phyloP scores from a whole-genome alignment of 1,140 invertebrate genomes.

The Drosophila busckii region DNA sequence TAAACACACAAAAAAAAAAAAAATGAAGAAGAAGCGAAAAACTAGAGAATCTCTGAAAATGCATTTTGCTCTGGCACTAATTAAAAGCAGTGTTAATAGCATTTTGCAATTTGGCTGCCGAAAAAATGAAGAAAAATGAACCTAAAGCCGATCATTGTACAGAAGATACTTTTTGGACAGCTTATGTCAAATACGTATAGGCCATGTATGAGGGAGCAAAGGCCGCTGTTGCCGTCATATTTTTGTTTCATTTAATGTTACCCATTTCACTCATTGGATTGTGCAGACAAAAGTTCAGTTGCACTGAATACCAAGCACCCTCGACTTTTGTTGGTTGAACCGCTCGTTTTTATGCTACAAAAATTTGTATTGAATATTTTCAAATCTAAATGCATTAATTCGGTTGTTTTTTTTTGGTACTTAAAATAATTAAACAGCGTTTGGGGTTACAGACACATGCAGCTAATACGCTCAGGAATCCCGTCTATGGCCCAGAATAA shows the following conservation, averaged over 20 bases:
- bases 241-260: slow-evolving; percentile 68
- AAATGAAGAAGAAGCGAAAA: background rate
- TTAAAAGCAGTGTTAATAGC: slow-evolving; percentile 64
- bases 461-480: background rate
- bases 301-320: background rate
- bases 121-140: too few species aligned
- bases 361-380: slow-evolving; percentile 78
- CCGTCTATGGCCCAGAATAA: slow-evolving; percentile 2
- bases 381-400: slow-evolving; percentile 72
- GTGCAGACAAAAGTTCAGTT: slow-evolving; percentile 21
- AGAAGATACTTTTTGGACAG: background rate
- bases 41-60: slow-evolving; percentile 60
- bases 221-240: slow-evolving; percentile 4
- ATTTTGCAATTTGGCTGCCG: slow-evolving; percentile 46
- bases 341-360: slow-evolving; percentile 77
- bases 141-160: slow-evolving; percentile 39
- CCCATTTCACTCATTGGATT: slow-evolving; percentile 75
- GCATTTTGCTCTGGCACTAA: slow-evolving; percentile 40
- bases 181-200: background rate
- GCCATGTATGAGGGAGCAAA: background rate
- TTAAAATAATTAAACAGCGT: slow-evolving; percentile 70
- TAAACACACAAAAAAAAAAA: too few species aligned
- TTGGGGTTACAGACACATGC: slow-evolving; percentile 2
- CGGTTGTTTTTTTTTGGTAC: slow-evolving; percentile 66
- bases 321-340: slow-evolving; percentile 49